Evolutionary conservation across 2,797 vertebrate species (phyloP).

Genomic region (Mormyrops attenuatus): DNA sequence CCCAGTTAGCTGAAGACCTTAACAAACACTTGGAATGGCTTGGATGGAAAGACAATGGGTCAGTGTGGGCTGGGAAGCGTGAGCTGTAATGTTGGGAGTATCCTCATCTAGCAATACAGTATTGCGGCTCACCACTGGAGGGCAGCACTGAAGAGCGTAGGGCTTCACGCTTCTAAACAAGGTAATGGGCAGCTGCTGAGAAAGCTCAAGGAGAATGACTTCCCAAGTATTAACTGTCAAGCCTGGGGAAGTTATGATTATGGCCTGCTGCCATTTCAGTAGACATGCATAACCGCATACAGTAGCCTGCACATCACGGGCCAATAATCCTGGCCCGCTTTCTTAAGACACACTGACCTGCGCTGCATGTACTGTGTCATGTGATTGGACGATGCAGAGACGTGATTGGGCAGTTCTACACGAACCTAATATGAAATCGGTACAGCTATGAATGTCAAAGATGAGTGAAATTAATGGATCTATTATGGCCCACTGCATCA

Average conservation of each 20-base stretch:
- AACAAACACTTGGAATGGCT: not conserved
- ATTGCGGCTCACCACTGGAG: not conserved
- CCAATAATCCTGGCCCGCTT: not conserved
- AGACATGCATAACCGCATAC: not conserved
- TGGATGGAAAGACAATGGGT: not conserved
- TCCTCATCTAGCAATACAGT: not conserved
- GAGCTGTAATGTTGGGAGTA: not conserved
- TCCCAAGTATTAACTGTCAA: not conserved
- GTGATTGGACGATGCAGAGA: not conserved
- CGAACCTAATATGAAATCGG: not conserved
- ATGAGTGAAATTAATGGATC: not conserved
- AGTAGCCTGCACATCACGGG: not conserved
- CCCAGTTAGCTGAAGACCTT: not conserved
- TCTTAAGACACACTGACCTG: not conserved
- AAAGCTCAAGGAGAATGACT: not conserved
- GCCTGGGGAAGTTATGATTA: not conserved
- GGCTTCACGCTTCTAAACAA: not conserved
- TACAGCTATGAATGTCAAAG: not conserved
- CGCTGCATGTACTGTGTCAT: not conserved
- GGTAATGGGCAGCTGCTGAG: not conserved
- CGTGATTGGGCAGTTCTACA: not conserved
- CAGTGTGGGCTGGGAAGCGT: not conserved
- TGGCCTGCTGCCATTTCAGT: conserved; percentile 18
- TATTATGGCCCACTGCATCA: not conserved
- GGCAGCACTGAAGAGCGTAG: not conserved